Base-by-base conservation (phyloP, 2,888 invertebrate genomes). In the Thymelicus acteon region DNA sequence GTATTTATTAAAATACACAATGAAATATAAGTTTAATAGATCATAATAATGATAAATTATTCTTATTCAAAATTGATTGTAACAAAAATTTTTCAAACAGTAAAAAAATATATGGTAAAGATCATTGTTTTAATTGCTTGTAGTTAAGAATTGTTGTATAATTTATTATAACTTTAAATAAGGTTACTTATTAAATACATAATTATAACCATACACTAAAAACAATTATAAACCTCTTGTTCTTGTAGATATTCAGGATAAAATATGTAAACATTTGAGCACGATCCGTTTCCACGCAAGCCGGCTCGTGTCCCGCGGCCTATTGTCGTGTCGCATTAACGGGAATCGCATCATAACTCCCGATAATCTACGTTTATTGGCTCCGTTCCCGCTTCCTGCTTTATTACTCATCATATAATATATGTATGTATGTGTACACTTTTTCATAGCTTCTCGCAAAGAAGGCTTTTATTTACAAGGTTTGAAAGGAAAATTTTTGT, bases 291-390 rank as follows among this genome's bases (percentile, higher is more conserved):
- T 69, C 63, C 69, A 69, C 58, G 62, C 48, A 24, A 58, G 65
- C 57, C 24, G 54, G 58, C 15, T 48, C 77, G 73, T 73, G 77
- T 74, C 85, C 88, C 79, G 84, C 82, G 86, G 92, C 85, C 88
- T 89, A 90, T 91, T 92, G 92, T 92, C 92, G 83, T 88, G 88
- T 91, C 90, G 86, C 88, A 91, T 92, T 92, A 92, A 85, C 89
- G 87, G 80, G 87, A 89, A 89, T 90, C 91, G 91, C 92, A 88
- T 92, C 93, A 91, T 92, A 93, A 92, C 92, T 92, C 89, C 90
- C 90, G 87, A 91, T 93, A 92, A 93, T 93, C 91, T 92, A 92
- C 90, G 90, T 93, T 92, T 92, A 93, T 93, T 93, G 91, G 92
- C 89, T 88, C 84, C 84, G 81, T 80, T 85, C 86, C 60, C 63